Evolutionary conservation across 2,797 vertebrate genomes (phyloP).

Genomic region (Triplophysa bombifrons): DNA sequence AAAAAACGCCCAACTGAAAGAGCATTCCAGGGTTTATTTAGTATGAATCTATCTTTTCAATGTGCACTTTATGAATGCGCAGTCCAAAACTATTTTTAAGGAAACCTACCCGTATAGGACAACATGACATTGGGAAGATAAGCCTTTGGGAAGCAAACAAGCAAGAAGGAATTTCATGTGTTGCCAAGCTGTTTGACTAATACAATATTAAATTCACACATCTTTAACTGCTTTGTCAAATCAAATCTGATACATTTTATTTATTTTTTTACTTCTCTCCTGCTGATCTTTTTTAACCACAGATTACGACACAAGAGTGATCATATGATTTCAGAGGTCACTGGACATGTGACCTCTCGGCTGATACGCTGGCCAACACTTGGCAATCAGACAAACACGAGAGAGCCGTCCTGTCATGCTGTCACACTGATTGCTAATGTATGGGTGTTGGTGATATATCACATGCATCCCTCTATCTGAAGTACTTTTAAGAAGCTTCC

Average conservation of each 20-base stretch:
- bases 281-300: neutral
- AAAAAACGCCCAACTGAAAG: slow-evolving; percentile 3
- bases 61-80: neutral
- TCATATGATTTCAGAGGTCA: neutral
- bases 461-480: slow-evolving; percentile 19
- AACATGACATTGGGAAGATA: slow-evolving; percentile 31
- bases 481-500: neutral
- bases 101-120: neutral
- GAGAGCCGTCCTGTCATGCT: slow-evolving; percentile 28
- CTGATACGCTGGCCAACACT: slow-evolving; percentile 21
- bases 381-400: slow-evolving; percentile 32
- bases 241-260: neutral
- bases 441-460: slow-evolving; percentile 40
- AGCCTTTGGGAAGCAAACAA: neutral
- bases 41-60: neutral
- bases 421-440: slow-evolving; percentile 46
- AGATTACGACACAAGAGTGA: neutral
- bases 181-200: neutral
- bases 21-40: neutral
- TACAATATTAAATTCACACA: neutral
- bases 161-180: neutral
- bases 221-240: neutral
- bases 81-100: slow-evolving; percentile 10
- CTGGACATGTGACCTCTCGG: slow-evolving; percentile 7
- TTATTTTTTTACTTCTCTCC: too few relatives aligned